phyloP scores from a whole-genome alignment of 2,888 invertebrate species.

The Dicranocentrus wangi region DNA sequence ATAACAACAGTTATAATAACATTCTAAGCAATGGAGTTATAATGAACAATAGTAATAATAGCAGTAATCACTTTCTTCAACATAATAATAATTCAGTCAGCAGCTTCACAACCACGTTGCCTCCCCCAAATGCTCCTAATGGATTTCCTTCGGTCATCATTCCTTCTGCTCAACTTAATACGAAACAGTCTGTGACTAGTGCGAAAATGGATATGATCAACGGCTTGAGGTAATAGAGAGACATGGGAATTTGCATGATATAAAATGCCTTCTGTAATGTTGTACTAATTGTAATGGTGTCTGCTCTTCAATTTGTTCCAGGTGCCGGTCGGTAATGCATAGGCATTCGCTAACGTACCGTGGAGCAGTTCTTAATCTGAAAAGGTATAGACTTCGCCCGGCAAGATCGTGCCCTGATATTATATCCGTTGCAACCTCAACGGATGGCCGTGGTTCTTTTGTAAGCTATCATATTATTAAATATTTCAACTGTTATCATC shows the following conservation, averaged over 20 bases:
- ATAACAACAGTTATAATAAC: slow-evolving; percentile 48
- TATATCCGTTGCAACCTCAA: slow-evolving; percentile 71
- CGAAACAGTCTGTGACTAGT: slow-evolving; percentile 44
- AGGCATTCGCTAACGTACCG: slow-evolving; percentile 87
- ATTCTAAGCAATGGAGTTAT: slow-evolving; percentile 31
- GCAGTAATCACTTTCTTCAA: slow-evolving; percentile 38
- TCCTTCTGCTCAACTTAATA: slow-evolving; percentile 54
- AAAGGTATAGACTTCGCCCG: slow-evolving; percentile 82
- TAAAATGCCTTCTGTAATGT: not conserved
- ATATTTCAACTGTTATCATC: not conserved
- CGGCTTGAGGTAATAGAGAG: slow-evolving; percentile 35
- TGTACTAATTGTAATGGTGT: too few relatives aligned
- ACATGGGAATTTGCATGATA: not conserved
- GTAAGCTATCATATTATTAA: slow-evolving; percentile 59
- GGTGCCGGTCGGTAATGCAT: slow-evolving; percentile 70
- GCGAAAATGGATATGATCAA: slow-evolving; percentile 51
- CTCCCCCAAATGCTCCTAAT: slow-evolving; percentile 43
- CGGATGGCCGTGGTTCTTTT: slow-evolving; percentile 66
- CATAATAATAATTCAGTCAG: slow-evolving; percentile 34
- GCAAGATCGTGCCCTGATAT: slow-evolving; percentile 94
- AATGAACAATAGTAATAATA: slow-evolving; percentile 41
- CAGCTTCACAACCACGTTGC: slow-evolving; percentile 44
- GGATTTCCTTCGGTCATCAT: slow-evolving; percentile 45
- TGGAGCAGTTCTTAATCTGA: slow-evolving; percentile 90
- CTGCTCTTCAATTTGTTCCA: too few relatives aligned